Percentiles rank a stretch among this genome's conserved stretches.
Evolutionary conservation across 2,113 vertebrate genomes (phyloP).

Genomic region (Ptilorrhoa leucosticta): DNA sequence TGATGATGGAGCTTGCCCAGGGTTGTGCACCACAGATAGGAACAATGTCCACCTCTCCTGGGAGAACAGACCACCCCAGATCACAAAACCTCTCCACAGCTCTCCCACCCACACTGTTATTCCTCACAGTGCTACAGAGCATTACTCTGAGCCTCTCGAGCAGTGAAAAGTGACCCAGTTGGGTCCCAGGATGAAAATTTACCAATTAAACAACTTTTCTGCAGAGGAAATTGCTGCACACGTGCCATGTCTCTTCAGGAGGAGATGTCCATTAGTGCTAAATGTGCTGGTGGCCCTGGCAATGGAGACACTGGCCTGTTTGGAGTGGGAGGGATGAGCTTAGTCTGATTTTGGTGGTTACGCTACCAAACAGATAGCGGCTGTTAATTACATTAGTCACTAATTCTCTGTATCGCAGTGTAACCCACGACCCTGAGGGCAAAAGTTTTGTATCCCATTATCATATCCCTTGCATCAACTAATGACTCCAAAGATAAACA

Average conservation of each 20-base stretch:
- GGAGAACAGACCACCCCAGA: not conserved
- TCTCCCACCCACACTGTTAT: not conserved
- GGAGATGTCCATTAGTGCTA: not conserved
- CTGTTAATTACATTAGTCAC: constrained; percentile 7
- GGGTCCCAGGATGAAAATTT: not conserved
- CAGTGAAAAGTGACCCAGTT: not conserved
- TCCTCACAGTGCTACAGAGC: not conserved
- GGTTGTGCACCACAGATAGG: not conserved
- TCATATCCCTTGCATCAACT: not conserved
- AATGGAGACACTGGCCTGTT: not conserved
- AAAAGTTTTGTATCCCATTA: not conserved
- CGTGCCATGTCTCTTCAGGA: not conserved
- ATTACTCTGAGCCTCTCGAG: not conserved
- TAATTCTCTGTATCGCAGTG: not conserved
- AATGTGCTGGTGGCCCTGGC: constrained; percentile 8
- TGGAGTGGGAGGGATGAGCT: not conserved
- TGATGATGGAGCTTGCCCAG: not conserved
- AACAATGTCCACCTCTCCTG: not conserved
- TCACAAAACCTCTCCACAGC: not conserved
- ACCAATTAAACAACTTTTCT: not conserved
- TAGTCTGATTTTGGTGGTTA: not conserved
- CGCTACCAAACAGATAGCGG: not conserved
- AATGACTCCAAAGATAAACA: not conserved
- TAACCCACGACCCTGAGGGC: not conserved
- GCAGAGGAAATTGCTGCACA: not conserved